Conservation (phyloP, 2,797 vertebrate genomes). For the Clarias pachynema region DNA sequence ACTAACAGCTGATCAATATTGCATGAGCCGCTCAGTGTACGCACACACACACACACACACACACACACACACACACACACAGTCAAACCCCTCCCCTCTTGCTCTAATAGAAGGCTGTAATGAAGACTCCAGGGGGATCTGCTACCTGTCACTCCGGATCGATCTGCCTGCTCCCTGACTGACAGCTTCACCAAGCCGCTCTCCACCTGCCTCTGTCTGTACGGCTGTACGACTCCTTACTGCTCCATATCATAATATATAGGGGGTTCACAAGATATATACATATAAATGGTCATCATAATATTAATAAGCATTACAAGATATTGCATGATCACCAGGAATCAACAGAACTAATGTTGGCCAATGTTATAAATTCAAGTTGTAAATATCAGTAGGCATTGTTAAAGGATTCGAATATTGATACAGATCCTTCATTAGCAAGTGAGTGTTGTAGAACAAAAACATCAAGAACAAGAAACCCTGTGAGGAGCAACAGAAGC, state of each 20-base stretch:
- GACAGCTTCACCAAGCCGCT: constrained; percentile 68
- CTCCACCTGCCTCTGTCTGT: constrained; percentile 54
- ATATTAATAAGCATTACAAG: neutral
- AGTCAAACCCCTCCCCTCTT: constrained; percentile 42
- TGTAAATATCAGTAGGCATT: neutral
- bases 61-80: constrained; percentile 32
- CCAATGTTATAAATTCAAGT: neutral
- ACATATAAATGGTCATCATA: neutral
- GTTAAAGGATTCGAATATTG: neutral
- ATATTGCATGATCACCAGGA: neutral
- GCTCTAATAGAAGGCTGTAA: constrained; percentile 76
- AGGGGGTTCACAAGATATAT: neutral
- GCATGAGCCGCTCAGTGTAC: constrained; percentile 45
- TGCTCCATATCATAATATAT: constrained; percentile 12
- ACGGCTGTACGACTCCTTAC: constrained; percentile 11
- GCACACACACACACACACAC: constrained; percentile 45
- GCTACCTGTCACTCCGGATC: constrained; percentile 77
- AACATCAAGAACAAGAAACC: neutral
- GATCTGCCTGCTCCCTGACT: constrained; percentile 69
- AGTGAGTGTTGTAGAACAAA: neutral
- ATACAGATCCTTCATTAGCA: neutral
- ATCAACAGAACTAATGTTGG: neutral
- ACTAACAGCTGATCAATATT: constrained; percentile 60
- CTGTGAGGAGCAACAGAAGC: neutral
- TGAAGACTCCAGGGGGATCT: constrained; percentile 80